Evolutionary conservation across 2,888 invertebrate species (phyloP).

Genomic region (Argyresthia goedartella): DNA sequence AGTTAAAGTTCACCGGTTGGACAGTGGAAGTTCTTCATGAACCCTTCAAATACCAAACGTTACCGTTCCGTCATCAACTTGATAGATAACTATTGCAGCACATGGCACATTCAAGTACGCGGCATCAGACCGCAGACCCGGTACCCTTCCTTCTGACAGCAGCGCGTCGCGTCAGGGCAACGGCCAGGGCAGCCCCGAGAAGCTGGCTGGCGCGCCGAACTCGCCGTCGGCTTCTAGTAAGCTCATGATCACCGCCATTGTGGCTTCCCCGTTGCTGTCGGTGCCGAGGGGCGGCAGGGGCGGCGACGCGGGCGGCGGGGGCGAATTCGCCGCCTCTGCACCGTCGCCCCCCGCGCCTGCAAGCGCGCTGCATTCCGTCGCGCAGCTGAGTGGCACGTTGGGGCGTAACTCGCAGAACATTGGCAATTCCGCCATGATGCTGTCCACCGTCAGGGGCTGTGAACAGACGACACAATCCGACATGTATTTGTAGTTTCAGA

Average conservation of each 20-base stretch:
- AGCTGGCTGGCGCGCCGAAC: constrained; percentile 88
- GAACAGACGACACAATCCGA: too few relatives aligned
- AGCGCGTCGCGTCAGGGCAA: too few relatives aligned
- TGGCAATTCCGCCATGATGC: constrained; percentile 28
- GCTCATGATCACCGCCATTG: constrained; percentile 94
- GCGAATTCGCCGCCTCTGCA: too few relatives aligned
- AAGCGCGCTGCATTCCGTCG: constrained; percentile 12
- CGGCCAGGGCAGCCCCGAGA: constrained; percentile 89
- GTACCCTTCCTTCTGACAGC: too few relatives aligned
- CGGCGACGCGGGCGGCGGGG: constrained; percentile 27
- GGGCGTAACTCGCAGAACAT: constrained; percentile 34
- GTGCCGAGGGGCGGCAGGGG: constrained; percentile 40
- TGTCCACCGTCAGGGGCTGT: constrained; percentile 30
- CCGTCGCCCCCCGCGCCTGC: constrained; percentile 58
- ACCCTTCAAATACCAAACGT: too few relatives aligned
- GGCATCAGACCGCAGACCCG: too few relatives aligned
- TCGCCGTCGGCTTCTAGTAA: constrained; percentile 91
- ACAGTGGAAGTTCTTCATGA: too few relatives aligned
- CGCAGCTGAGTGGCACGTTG: constrained; percentile 41
- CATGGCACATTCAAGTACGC: too few relatives aligned
- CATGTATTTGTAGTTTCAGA: too few relatives aligned
- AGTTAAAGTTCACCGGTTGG: too few relatives aligned
- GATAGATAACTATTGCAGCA: too few relatives aligned
- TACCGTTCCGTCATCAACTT: too few relatives aligned
- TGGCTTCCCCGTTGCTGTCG: constrained; percentile 89